These are phyloP conservation scores for Ichneumon xanthorius DNA, from an alignment of 2,888 invertebrate species.

Conservation along the genomic window DNA sequence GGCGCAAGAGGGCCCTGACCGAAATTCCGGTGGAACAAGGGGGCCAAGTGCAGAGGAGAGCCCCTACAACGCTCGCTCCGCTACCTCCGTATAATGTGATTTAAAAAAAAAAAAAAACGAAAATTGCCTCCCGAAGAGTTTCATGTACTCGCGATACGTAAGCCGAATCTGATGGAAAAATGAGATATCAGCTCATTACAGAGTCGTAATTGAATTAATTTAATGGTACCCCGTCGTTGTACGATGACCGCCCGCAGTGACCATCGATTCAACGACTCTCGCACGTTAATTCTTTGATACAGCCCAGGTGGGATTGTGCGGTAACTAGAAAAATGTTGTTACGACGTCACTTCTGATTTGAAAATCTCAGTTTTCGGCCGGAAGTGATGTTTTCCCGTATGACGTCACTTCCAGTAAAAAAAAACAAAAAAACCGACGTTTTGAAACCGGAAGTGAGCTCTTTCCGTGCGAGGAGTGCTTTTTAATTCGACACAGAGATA, in stretches of 20 bases:
- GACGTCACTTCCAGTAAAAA: no score
- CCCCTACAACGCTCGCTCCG: conserved; percentile 27
- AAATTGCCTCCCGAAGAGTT: neutral
- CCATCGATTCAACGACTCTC: neutral
- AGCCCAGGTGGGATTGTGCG: no score
- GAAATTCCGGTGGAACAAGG: conserved; percentile 80
- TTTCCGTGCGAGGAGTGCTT: neutral
- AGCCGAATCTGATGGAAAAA: conserved; percentile 13
- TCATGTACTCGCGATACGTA: neutral
- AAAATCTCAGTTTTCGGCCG: no score
- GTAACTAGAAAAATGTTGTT: no score
- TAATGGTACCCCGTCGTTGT: conserved; percentile 3
- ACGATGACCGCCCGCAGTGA: conserved; percentile 12
- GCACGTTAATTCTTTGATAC: neutral
- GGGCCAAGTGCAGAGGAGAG: conserved; percentile 81
- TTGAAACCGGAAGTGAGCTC: neutral
- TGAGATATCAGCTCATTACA: neutral
- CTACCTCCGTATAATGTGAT: neutral
- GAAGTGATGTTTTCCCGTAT: no score
- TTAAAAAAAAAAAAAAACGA: conserved; percentile 30
- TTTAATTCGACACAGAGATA: neutral
- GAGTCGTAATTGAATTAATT: conserved; percentile 9
- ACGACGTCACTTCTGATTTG: no score
- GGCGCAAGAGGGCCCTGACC: conserved; percentile 82
- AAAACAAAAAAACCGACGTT: no score